phyloP scores from a whole-genome alignment of 2,888 invertebrate species.

The Dicycla oo region DNA sequence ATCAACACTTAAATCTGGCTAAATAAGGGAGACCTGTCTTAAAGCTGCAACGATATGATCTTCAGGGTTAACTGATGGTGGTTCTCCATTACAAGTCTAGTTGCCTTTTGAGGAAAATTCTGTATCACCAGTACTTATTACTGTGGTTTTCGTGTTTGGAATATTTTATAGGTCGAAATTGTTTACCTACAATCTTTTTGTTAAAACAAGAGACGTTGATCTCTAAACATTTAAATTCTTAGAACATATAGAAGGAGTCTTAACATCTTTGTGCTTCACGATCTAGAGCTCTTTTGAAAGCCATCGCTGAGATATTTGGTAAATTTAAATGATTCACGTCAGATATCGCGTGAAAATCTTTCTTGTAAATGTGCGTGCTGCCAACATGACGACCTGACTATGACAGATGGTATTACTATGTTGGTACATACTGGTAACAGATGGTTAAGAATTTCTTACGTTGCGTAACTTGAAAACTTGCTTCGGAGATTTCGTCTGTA shows the following conservation, averaged over 20 bases:
- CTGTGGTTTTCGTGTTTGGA: constrained; percentile 49
- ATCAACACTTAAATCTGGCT: constrained; percentile 43
- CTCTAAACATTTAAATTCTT: constrained; percentile 1
- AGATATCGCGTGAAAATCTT: constrained; percentile 47
- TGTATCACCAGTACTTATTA: constrained; percentile 42
- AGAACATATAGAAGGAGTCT: not conserved
- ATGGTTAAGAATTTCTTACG: constrained; percentile 51
- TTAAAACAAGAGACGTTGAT: constrained; percentile 25
- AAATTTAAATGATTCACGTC: constrained; percentile 35
- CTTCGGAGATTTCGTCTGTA: constrained; percentile 48
- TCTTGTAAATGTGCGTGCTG: constrained; percentile 50
- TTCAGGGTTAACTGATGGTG: constrained; percentile 33
- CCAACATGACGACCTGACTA: constrained; percentile 53
- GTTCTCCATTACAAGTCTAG: constrained; percentile 38
- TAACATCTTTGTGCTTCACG: not conserved
- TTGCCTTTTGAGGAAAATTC: constrained; percentile 59
- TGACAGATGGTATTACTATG: constrained; percentile 58
- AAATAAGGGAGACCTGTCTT: constrained; percentile 57
- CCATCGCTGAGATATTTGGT: constrained; percentile 23
- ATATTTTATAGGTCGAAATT: constrained; percentile 34
- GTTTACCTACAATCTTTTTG: not conserved
- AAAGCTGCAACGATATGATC: constrained; percentile 36
- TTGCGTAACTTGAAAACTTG: constrained; percentile 62
- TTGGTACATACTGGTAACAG: constrained; percentile 52
- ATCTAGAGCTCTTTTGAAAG: constrained; percentile 10